A percentile compares a stretch with the other conserved stretches of the same genome.
These are phyloP conservation scores for Diplodus sargus DNA, from an alignment of 2,797 vertebrate species.

Conservation along the genomic window DNA sequence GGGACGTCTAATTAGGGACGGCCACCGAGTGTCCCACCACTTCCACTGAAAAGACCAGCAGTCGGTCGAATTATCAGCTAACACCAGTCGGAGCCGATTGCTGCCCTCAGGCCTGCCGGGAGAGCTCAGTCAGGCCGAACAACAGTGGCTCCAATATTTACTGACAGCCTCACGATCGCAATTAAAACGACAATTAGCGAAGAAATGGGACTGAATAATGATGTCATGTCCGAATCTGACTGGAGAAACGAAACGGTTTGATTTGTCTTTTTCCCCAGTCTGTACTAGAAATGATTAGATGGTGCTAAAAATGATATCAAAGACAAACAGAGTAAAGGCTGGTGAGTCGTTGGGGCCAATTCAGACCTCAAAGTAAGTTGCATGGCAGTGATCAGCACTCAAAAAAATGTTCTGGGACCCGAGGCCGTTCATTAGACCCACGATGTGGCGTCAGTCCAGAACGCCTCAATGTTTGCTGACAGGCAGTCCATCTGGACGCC, in stretches of 20 bases:
- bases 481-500: conserved; percentile 43
- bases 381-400: conserved; percentile 45
- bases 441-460: conserved; percentile 39
- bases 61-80: conserved; percentile 39
- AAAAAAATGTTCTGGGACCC: conserved; percentile 18
- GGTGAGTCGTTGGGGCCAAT: conserved; percentile 5
- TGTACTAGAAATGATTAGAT: neutral
- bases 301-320: neutral
- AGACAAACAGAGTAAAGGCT: conserved; percentile 11
- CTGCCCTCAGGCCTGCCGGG: conserved; percentile 45
- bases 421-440: conserved; percentile 53
- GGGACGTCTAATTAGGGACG: conserved; percentile 68
- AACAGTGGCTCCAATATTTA: conserved; percentile 48
- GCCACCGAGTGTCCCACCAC: conserved; percentile 57
- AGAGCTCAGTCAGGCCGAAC: conserved; percentile 50
- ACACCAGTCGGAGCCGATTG: conserved; percentile 43
- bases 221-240: neutral
- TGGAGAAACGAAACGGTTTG: neutral
- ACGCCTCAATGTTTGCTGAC: conserved; percentile 60
- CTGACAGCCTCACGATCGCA: conserved; percentile 48
- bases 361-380: conserved; percentile 27
- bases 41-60: conserved; percentile 39
- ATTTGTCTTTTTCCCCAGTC: neutral
- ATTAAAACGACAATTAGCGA: conserved; percentile 61
- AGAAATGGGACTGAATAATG: neutral